Percentiles rank a stretch among this genome's conserved stretches.
Conservation (phyloP, 2,888 invertebrate genomes). For the Micoletzkya japonica region DNA sequence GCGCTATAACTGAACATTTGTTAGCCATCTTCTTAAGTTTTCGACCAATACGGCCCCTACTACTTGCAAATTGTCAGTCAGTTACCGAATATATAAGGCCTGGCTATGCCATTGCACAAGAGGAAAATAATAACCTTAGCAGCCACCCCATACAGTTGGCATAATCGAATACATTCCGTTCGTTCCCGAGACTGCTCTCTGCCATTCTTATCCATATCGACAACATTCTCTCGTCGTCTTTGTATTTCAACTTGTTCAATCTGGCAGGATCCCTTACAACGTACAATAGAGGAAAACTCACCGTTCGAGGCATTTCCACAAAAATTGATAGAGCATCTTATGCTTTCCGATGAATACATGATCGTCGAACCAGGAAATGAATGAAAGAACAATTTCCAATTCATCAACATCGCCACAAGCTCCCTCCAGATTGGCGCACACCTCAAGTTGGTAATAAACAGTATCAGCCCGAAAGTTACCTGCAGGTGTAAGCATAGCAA, state of each 20-base stretch:
- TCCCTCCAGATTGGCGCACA: neutral
- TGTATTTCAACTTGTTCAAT: slow-evolving; percentile 29
- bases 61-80: too few species aligned
- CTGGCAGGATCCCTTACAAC: neutral
- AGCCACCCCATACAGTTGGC: slow-evolving; percentile 36
- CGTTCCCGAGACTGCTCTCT: slow-evolving; percentile 48
- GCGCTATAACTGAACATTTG: too few species aligned
- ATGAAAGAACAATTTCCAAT: neutral
- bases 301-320: slow-evolving; percentile 46
- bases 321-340: slow-evolving; percentile 39
- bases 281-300: slow-evolving; percentile 6
- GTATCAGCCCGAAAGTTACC: too few species aligned
- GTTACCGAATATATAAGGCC: too few species aligned
- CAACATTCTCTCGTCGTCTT: slow-evolving; percentile 41
- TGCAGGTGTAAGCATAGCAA: too few species aligned
- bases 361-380: slow-evolving; percentile 44
- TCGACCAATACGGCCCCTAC: too few species aligned
- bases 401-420: neutral
- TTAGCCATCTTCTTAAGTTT: too few species aligned
- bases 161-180: slow-evolving; percentile 43
- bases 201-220: slow-evolving; percentile 48
- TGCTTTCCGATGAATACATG: slow-evolving; percentile 40
- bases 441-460: slow-evolving; percentile 3
- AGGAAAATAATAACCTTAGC: slow-evolving; percentile 27
- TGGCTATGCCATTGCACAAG: too few species aligned